Base-by-base conservation (phyloP, 2,797 vertebrate species). In the Centropyge bicolor region DNA sequence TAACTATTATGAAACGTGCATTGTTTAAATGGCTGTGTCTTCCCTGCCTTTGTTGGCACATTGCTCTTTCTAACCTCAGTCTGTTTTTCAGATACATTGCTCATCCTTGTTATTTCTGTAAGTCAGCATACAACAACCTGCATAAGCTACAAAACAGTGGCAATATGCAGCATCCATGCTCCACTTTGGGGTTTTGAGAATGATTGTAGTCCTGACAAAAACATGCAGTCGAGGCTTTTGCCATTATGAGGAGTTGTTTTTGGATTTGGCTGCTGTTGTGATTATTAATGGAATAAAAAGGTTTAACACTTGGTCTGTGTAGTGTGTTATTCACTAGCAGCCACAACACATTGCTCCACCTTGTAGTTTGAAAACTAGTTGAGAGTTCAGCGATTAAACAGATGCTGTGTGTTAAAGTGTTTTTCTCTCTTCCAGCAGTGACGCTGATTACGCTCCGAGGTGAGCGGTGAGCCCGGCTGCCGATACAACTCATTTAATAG, bases 401-500 rank as follows among this genome's bases (percentile, higher is more conserved):
- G n/a, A 67, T 66, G 76, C 51, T 46, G 60, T 6, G 24, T 48
- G 55, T 69, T 59, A 19, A 66, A 79, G 49, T 51, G 75, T 70
- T 81, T 63, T 55, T 36, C 64, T 66, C 48, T 64, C 67, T 56
- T 57, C 74, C 49, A 38, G 77, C 82, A 8, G 81, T 6, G 82
- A 36, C 5, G 83, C 70, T 87, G 86, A 89, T 81, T 86, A 73
- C 74, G 31, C 76, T 61, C 49, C 0, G 78, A 82, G 78, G 77
- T 78, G 73, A 76, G 70, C 72, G 1, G 52, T 10, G 78, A 72
- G 70, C 70, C 67, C 45, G 27, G 79, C 80, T 64, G 78, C 78
- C 6, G 83, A 82, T 81, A 78, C 86, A 87, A 84, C 77, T 83
- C 79, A 82, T 86, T 82, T 87, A 84, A 87, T 73, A 59, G 78